Base-by-base conservation (phyloP, 2,113 vertebrate genomes). In the Salvelinus fontinalis region DNA sequence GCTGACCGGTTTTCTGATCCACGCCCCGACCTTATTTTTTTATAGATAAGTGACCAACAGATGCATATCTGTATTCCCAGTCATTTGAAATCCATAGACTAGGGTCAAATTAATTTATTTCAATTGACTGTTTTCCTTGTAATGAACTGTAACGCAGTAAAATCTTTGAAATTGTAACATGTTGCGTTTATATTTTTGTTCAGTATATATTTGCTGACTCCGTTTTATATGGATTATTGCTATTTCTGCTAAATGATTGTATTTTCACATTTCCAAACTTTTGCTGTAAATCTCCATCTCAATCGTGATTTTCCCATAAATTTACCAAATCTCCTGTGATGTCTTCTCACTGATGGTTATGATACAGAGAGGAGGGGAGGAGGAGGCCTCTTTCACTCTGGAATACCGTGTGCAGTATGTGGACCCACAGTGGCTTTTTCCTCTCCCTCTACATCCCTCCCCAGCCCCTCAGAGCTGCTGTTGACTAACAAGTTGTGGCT, bases 401-500 rank as follows among this genome's bases (percentile, higher is more conserved):
- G 9, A 11, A 44, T 54, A 22, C n/a, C 7, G 5, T 62, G 59
- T 62, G 59, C 20, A 4, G 26, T 29, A 18, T 67, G 65, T 67
- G 26, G 2, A 62, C 16, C 59, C 59, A 62, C n/a, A n/a, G 59
- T 62, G 59, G 18, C 59, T 62, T 22, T 22, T 44, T 24, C 16
- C 64, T 7, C 64, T 24, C 64, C 24, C 11, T 39, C 20, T 39
- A 49, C 68, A 70, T 34, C 94, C 93, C 93, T 91, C 84, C 84
- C 90, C 89, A 92, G 93, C 94, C 93, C 93, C 94, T 95, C 93
- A 94, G 93, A 94, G 94, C 93, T 94, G 94, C 94, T 96, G 95
- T 95, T 95, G 95, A 95, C 95, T 96, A 96, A 96, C 95, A 95
- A 94, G 95, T 95, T 95, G 94, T 95, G 95, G 95, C 95, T 96